phyloP scores from a whole-genome alignment of 2,888 invertebrate species.

The Boloria euphrosyne region DNA sequence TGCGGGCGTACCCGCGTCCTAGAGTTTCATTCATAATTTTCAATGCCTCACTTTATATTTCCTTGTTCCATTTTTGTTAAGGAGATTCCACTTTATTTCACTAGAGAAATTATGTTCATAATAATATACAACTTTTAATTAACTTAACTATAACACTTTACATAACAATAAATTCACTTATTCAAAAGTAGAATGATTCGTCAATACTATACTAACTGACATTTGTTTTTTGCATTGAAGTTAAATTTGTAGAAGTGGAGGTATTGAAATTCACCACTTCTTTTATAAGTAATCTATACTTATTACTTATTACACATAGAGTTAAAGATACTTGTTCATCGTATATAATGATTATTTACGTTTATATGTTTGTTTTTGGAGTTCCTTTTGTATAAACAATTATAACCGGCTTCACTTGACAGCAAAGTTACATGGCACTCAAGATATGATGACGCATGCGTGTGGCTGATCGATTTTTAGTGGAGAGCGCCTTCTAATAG shows the following conservation, averaged over 20 bases:
- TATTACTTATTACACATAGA: neutral
- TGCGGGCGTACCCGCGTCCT: slow-evolving; percentile 85
- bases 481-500: slow-evolving; percentile 44
- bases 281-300: neutral
- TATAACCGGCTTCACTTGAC: slow-evolving; percentile 56
- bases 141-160: too few relatives aligned
- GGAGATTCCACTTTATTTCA: slow-evolving; percentile 16
- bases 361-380: slow-evolving; percentile 34
- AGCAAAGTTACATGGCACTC: slow-evolving; percentile 45
- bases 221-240: slow-evolving; percentile 4
- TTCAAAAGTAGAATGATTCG: neutral
- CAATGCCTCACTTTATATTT: slow-evolving; percentile 29
- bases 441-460: slow-evolving; percentile 62
- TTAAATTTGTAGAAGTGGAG: neutral
- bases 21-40: slow-evolving; percentile 84
- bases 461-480: slow-evolving; percentile 69
- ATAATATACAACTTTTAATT: too few relatives aligned
- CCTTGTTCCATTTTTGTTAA: slow-evolving; percentile 22
- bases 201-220: slow-evolving; percentile 1
- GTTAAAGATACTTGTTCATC: neutral
- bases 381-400: slow-evolving; percentile 47
- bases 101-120: neutral
- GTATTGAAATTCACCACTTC: neutral
- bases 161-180: neutral
- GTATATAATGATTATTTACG: slow-evolving; percentile 3